phyloP scores from a whole-genome alignment of 2,888 invertebrate species.

The Diaphora mendica region DNA sequence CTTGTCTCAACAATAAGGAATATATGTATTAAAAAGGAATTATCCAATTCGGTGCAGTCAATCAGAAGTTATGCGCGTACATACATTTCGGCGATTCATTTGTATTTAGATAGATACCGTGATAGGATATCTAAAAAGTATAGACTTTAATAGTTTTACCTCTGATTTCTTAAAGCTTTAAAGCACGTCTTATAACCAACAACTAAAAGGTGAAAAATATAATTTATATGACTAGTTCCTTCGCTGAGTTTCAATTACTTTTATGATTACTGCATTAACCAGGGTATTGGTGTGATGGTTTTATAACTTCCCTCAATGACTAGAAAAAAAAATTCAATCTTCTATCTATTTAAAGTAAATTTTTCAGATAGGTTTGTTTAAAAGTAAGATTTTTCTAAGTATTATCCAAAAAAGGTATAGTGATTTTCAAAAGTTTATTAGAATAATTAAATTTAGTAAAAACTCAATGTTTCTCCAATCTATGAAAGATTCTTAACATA shows the following conservation, averaged over 20 bases:
- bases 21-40: no score
- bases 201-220: slow-evolving; percentile 49
- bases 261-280: not conserved
- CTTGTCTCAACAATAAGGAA: no score
- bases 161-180: slow-evolving; percentile 24
- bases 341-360: not conserved
- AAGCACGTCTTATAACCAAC: slow-evolving; percentile 18
- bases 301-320: not conserved
- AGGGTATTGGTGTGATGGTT: not conserved
- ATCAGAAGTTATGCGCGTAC: no score
- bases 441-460: no score
- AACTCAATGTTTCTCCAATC: no score
- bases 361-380: not conserved
- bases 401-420: no score
- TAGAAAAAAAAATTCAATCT: not conserved
- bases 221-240: slow-evolving; percentile 25
- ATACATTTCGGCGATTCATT: no score
- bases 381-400: not conserved
- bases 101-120: no score
- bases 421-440: no score
- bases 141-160: slow-evolving; percentile 24
- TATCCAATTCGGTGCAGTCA: no score
- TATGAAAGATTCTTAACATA: no score
- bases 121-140: no score
- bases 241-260: not conserved